Evolutionary conservation across 2,113 vertebrate genomes (phyloP).

Genomic region (pig (Sus scrofa)): DNA sequence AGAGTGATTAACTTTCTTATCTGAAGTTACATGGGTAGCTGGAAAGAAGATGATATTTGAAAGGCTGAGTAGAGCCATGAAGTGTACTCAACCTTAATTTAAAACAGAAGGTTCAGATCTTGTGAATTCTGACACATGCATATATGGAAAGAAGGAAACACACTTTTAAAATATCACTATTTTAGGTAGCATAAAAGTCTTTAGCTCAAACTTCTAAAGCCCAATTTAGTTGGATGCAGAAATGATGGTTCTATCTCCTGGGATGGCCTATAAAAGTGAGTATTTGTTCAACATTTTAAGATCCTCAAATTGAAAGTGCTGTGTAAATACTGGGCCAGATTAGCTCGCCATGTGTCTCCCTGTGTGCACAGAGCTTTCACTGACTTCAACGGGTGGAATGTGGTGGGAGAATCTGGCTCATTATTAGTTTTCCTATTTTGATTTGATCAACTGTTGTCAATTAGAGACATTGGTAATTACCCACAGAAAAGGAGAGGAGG

Average conservation of each 20-base stretch:
- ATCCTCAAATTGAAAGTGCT: conserved; percentile 81
- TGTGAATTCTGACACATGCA: conserved; percentile 60
- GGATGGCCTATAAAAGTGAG: conserved; percentile 71
- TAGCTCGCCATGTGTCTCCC: conserved; percentile 82
- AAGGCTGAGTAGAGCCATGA: conserved; percentile 58
- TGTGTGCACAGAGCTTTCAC: conserved; percentile 81
- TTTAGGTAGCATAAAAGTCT: conserved; percentile 62
- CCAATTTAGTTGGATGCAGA: conserved; percentile 56
- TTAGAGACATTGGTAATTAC: conserved; percentile 85
- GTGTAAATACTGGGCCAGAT: conserved; percentile 84
- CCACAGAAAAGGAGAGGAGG: conserved; percentile 80
- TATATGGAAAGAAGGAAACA: conserved; percentile 63
- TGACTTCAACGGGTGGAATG: conserved; percentile 79
- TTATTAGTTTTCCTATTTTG: conserved; percentile 86
- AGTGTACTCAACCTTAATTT: conserved; percentile 57
- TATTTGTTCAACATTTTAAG: conserved; percentile 83
- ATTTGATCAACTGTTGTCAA: conserved; percentile 86
- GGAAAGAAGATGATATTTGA: conserved; percentile 20
- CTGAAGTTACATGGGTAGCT: conserved; percentile 49
- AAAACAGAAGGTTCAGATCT: conserved; percentile 68
- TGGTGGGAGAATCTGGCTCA: conserved; percentile 84
- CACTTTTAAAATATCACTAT: conserved; percentile 55
- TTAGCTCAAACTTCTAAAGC: conserved; percentile 68
- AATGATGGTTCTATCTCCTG: conserved; percentile 62
- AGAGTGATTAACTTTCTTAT: conserved; percentile 27